phyloP scores from a whole-genome alignment of 2,113 vertebrate species.

The Brachyistius frenatus region DNA sequence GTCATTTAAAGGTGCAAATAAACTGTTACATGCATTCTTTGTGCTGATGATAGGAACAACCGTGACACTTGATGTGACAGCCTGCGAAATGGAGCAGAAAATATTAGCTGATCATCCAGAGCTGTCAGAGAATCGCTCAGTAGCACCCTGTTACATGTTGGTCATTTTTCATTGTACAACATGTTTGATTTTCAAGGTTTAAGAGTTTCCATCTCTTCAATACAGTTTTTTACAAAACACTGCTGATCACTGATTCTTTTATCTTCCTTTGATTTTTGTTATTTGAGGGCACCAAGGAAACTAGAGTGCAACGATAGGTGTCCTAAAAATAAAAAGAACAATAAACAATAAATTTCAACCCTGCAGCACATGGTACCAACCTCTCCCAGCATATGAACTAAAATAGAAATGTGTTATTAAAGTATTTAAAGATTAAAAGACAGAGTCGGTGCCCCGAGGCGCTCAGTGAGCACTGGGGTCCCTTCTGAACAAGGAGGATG shows the following conservation, averaged over 20 bases:
- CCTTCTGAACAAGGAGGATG: conserved; percentile 37
- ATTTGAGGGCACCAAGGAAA: conserved; percentile 37
- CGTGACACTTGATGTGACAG: conserved; percentile 69
- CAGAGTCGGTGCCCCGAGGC: conserved; percentile 57
- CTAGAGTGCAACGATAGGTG: conserved; percentile 30
- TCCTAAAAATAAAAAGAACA: conserved; percentile 47
- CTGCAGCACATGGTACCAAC: conserved; percentile 5
- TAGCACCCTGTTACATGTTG: conserved; percentile 42
- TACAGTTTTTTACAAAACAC: conserved; percentile 13
- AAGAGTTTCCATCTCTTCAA: conserved; percentile 15
- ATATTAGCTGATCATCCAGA: conserved; percentile 61
- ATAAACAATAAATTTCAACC: conserved; percentile 41
- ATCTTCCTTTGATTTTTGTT: conserved; percentile 8
- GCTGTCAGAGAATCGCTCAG: conserved; percentile 47
- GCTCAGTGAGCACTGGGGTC: conserved; percentile 20
- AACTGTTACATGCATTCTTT: conserved; percentile 57
- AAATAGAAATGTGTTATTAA: conserved; percentile 63
- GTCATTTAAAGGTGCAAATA: conserved; percentile 57
- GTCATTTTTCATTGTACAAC: conserved; percentile 38
- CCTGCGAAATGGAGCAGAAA: conserved; percentile 77
- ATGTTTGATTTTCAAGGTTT: conserved; percentile 12
- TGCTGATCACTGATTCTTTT: conserved; percentile 20
- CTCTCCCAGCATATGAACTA: conserved; percentile 34
- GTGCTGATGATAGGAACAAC: conserved; percentile 68
- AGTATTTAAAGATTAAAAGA: conserved; percentile 69